Evolutionary conservation across 1,140 invertebrate genomes (phyloP).

Genomic region (Helicorthomorpha holstii): DNA sequence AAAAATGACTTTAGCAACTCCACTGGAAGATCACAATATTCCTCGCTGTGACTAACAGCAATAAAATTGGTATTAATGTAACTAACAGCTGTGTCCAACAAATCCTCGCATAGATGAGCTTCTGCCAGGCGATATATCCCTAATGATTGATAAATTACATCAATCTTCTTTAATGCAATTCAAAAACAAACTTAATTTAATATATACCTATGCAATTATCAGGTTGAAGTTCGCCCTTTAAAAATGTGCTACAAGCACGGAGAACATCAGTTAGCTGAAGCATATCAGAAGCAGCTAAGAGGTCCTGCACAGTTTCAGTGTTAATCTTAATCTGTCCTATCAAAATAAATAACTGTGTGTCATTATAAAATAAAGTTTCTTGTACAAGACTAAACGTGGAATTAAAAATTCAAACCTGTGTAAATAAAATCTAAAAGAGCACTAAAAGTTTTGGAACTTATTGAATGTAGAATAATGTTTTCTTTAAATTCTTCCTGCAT

Average conservation of each 20-base stretch:
- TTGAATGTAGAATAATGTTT: slow-evolving; percentile 50
- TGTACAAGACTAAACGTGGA: neutral
- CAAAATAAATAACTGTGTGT: slow-evolving; percentile 2
- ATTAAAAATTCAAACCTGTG: slow-evolving; percentile 38
- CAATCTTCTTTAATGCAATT: neutral
- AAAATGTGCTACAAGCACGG: slow-evolving; percentile 66
- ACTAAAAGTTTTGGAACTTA: slow-evolving; percentile 52
- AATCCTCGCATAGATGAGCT: slow-evolving; percentile 65
- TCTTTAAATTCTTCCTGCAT: slow-evolving; percentile 57
- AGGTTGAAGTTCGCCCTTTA: slow-evolving; percentile 71
- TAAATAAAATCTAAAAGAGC: slow-evolving; percentile 75
- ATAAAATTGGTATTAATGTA: slow-evolving; percentile 81
- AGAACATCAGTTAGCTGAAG: slow-evolving; percentile 72
- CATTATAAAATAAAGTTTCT: neutral
- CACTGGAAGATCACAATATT: slow-evolving; percentile 70
- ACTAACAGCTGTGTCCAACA: slow-evolving; percentile 58
- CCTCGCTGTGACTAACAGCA: slow-evolving; percentile 55
- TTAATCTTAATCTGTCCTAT: slow-evolving; percentile 33
- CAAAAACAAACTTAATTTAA: neutral
- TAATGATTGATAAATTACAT: slow-evolving; percentile 9
- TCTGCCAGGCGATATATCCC: slow-evolving; percentile 55
- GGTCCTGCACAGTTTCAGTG: slow-evolving; percentile 70
- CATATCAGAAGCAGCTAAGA: slow-evolving; percentile 83
- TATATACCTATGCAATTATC: slow-evolving; percentile 63
- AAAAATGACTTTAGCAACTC: slow-evolving; percentile 61